Conservation (phyloP, 2,888 invertebrate species). For the Brassicogethes aeneus region DNA sequence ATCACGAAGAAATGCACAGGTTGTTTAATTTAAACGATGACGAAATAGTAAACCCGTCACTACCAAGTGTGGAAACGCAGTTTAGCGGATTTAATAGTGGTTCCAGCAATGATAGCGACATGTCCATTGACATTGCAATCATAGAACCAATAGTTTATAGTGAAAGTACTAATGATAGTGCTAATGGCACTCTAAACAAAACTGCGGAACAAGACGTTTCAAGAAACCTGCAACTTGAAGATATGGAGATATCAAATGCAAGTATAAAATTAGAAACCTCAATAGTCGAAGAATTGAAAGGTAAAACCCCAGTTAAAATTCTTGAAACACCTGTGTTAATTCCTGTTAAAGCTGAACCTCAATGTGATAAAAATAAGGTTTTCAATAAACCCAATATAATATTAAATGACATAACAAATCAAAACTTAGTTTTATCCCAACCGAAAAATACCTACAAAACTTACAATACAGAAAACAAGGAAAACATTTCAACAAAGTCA, state of each 20-base stretch:
- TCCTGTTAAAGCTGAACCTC: too few species aligned
- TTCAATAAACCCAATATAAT: too few species aligned
- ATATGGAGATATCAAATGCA: too few species aligned
- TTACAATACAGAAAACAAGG: constrained; percentile 7
- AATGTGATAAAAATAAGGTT: too few species aligned
- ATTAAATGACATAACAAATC: too few species aligned
- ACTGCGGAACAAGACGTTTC: neutral
- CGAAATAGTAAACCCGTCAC: constrained; percentile 21
- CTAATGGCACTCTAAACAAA: neutral
- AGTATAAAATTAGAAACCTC: too few species aligned
- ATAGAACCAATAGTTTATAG: constrained; percentile 11
- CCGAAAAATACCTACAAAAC: neutral
- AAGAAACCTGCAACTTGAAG: neutral
- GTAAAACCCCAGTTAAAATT: too few species aligned
- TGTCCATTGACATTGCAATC: constrained; percentile 19
- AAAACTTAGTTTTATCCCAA: neutral
- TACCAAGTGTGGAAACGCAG: constrained; percentile 13
- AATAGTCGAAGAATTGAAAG: too few species aligned
- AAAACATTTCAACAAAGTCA: constrained; percentile 12
- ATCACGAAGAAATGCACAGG: constrained; percentile 16
- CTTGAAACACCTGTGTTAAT: neutral
- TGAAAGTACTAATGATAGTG: neutral
- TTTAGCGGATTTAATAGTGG: constrained; percentile 24
- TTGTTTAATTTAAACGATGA: constrained; percentile 16
- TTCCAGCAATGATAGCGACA: constrained; percentile 13